phyloP scores from a whole-genome alignment of 2,113 vertebrate species.

The Diadophis punctatus region DNA sequence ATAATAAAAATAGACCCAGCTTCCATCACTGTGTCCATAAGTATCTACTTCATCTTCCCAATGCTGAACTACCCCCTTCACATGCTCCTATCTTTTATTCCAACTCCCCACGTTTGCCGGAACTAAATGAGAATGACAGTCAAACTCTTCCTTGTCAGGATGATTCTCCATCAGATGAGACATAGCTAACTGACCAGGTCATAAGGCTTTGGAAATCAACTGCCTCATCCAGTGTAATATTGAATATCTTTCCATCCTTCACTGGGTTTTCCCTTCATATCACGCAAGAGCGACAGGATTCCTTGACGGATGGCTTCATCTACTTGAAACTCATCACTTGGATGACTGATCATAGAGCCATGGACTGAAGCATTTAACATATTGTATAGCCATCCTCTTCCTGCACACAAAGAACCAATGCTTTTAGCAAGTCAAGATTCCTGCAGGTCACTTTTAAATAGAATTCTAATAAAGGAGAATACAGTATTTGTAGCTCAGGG shows the following conservation, averaged over 20 bases:
- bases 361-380: too few relatives aligned
- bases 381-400: neutral
- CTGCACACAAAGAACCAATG: neutral
- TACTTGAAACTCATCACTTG: neutral
- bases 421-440: neutral
- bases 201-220: neutral
- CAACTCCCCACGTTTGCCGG: neutral
- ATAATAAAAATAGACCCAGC: neutral
- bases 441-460: neutral
- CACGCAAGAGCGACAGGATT: neutral
- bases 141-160: neutral
- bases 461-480: neutral
- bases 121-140: neutral
- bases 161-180: slow-evolving; percentile 3
- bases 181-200: neutral
- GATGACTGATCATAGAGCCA: neutral
- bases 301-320: neutral
- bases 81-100: neutral
- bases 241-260: neutral
- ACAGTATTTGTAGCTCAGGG: neutral
- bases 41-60: neutral
- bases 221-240: neutral
- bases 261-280: neutral
- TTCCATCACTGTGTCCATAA: neutral
- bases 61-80: neutral